Evolutionary conservation across 2,888 invertebrate species (phyloP).

Genomic region (Drosophila villosipedis): DNA sequence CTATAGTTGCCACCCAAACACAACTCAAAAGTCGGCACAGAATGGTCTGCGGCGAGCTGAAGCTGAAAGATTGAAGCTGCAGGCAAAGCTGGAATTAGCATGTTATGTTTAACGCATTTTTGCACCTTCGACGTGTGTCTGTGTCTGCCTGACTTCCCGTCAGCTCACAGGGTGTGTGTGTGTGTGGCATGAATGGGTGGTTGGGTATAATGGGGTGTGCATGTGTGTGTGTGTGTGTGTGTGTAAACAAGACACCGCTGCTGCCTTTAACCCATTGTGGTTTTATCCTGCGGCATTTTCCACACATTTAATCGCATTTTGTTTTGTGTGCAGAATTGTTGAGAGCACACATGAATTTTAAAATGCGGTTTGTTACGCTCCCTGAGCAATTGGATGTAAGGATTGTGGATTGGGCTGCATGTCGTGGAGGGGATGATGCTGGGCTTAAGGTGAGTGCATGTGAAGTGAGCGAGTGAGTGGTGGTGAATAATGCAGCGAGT

Average conservation of each 20-base stretch:
- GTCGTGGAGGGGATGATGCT: neutral
- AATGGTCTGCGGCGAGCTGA: slow-evolving; percentile 24
- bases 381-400: slow-evolving; percentile 4
- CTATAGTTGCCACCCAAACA: neutral
- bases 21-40: neutral
- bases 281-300: slow-evolving; percentile 80
- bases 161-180: neutral
- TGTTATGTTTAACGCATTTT: slow-evolving; percentile 82
- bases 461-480: slow-evolving; percentile 68
- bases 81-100: slow-evolving; percentile 74
- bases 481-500: slow-evolving; percentile 74
- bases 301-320: slow-evolving; percentile 83
- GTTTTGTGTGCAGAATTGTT: slow-evolving; percentile 68
- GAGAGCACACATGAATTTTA: slow-evolving; percentile 76
- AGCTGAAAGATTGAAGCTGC: slow-evolving; percentile 70
- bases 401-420: neutral
- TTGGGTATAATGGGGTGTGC: neutral
- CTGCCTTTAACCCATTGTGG: slow-evolving; percentile 74
- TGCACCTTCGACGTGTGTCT: slow-evolving; percentile 73
- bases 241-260: slow-evolving; percentile 67
- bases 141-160: slow-evolving; percentile 30
- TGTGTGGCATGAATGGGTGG: slow-evolving; percentile 5
- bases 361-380: slow-evolving; percentile 66
- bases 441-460: slow-evolving; percentile 40
- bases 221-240: slow-evolving; percentile 50